Evolutionary conservation across 2,888 invertebrate genomes (phyloP).

Genomic region (Cynaeus angustus): DNA sequence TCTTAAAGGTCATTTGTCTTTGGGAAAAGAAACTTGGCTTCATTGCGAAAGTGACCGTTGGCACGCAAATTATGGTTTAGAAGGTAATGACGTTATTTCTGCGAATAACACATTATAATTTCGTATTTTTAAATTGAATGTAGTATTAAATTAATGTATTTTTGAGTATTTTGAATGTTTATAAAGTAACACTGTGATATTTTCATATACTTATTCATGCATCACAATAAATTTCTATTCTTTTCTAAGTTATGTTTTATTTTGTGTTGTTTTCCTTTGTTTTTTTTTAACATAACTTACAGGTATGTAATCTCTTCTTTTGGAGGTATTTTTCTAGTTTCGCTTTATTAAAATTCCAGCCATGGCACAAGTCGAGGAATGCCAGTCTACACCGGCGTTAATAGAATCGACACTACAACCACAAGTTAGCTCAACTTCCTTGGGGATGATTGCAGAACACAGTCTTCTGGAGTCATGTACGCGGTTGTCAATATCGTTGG

Average conservation of each 20-base stretch:
- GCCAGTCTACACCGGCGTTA: conserved; percentile 90
- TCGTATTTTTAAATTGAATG: conserved; percentile 45
- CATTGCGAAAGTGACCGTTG: conserved; percentile 92
- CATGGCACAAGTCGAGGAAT: conserved; percentile 90
- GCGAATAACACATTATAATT: conserved; percentile 63
- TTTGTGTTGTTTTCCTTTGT: conserved; percentile 59
- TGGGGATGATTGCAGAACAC: conserved; percentile 91
- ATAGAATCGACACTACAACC: conserved; percentile 78
- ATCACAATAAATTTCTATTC: conserved; percentile 63
- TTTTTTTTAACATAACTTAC: conserved; percentile 28
- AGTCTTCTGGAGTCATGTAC: conserved; percentile 90
- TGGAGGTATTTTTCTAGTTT: background rate
- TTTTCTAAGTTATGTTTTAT: conserved; percentile 61
- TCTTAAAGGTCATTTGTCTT: conserved; percentile 84
- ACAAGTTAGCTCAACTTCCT: conserved; percentile 77
- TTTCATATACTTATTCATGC: conserved; percentile 57
- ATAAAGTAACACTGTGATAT: conserved; percentile 65
- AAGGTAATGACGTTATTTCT: conserved; percentile 76
- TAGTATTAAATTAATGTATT: conserved; percentile 52
- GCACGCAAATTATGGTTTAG: conserved; percentile 87
- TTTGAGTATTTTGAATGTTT: conserved; percentile 49
- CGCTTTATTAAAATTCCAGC: conserved; percentile 70
- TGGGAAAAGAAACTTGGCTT: conserved; percentile 92
- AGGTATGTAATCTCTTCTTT: conserved; percentile 30
- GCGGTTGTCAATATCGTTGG: conserved; percentile 89